Evolutionary conservation across 2,888 invertebrate genomes (phyloP).

Genomic region (Drosophila anceps): DNA sequence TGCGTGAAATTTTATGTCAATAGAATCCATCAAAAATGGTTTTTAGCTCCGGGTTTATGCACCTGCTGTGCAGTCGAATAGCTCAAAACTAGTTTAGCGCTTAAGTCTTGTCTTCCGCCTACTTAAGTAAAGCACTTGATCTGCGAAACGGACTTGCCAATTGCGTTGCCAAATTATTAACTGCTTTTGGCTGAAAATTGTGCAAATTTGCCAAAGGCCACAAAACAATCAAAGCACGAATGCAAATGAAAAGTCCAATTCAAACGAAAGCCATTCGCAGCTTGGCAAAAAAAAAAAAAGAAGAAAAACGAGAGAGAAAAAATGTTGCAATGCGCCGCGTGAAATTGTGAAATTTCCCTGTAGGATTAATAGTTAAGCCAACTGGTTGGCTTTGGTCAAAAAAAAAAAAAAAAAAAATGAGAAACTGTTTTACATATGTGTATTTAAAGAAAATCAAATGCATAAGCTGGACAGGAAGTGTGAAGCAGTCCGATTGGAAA

Average conservation of each 20-base stretch:
- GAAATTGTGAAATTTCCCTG: slow-evolving; percentile 72
- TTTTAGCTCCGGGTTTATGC: slow-evolving; percentile 32
- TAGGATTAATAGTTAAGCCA: slow-evolving; percentile 46
- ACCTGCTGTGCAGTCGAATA: slow-evolving; percentile 24
- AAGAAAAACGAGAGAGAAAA: neutral
- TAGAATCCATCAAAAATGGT: neutral
- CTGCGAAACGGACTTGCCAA: slow-evolving; percentile 20
- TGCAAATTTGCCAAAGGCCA: slow-evolving; percentile 70
- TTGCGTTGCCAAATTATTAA: slow-evolving; percentile 64
- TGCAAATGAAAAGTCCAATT: slow-evolving; percentile 72
- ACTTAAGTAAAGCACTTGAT: slow-evolving; percentile 63
- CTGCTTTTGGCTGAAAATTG: slow-evolving; percentile 58
- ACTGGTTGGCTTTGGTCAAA: slow-evolving; percentile 17
- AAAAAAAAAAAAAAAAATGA: slow-evolving; percentile 13
- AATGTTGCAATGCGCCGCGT: slow-evolving; percentile 54
- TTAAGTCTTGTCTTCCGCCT: slow-evolving; percentile 59
- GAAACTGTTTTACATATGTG: slow-evolving; percentile 27
- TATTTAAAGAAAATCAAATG: slow-evolving; percentile 16
- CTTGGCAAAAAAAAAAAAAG: slow-evolving; percentile 8
- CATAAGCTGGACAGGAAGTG: slow-evolving; percentile 59
- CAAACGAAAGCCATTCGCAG: slow-evolving; percentile 65
- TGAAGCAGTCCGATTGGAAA: slow-evolving; percentile 41
- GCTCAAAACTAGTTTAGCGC: slow-evolving; percentile 28
- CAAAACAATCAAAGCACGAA: slow-evolving; percentile 68
- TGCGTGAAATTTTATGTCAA: neutral